phyloP scores from a whole-genome alignment of 2,113 vertebrate genomes.

The Aphelocoma coerulescens region DNA sequence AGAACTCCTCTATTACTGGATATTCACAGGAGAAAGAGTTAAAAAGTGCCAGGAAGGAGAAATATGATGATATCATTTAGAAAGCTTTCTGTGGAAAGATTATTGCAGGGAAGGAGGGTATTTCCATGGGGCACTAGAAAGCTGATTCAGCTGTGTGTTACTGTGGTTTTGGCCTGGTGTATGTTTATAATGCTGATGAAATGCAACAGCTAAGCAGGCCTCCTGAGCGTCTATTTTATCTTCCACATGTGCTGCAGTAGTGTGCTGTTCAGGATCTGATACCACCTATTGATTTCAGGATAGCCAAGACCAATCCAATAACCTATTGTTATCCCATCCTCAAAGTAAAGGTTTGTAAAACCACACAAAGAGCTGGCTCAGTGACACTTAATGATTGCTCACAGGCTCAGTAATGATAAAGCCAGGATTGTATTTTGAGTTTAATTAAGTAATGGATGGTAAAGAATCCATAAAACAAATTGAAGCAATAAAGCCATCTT shows the following conservation, averaged over 20 bases:
- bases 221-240: background rate
- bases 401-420: background rate
- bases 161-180: background rate
- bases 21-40: background rate
- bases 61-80: background rate
- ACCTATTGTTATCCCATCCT: background rate
- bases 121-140: background rate
- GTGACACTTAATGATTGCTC: constrained; percentile 11
- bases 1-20: background rate
- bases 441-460: constrained; percentile 23
- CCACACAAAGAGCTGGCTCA: background rate
- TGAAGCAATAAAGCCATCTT: background rate
- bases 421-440: background rate
- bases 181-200: background rate
- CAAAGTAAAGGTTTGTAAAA: background rate
- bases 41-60: background rate
- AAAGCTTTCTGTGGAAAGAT: background rate
- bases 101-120: background rate
- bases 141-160: background rate
- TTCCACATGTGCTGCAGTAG: background rate
- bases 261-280: background rate
- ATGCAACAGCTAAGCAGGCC: background rate
- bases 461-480: constrained; percentile 35
- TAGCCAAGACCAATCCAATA: background rate
- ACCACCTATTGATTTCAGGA: background rate